Conservation (phyloP, 1,140 invertebrate species). For the Cyrtorhinus lividipennis region DNA sequence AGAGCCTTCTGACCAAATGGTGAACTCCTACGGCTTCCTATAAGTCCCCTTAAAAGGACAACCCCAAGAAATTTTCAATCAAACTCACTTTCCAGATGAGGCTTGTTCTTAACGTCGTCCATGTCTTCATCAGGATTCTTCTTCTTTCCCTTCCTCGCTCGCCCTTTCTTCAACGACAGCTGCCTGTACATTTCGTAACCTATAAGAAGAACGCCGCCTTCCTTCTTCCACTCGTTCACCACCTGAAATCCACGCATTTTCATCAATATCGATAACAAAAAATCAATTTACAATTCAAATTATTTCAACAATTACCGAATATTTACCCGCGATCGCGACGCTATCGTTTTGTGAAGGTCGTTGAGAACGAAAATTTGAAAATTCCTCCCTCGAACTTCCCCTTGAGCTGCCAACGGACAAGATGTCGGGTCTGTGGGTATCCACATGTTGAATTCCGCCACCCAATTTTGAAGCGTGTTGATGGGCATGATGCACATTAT, state of each 20-base stretch:
- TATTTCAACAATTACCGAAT: too few species aligned
- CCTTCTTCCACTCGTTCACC: slow-evolving; percentile 59
- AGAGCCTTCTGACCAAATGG: too few species aligned
- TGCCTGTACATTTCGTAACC: slow-evolving; percentile 94
- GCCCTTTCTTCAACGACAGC: slow-evolving; percentile 62
- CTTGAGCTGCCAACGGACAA: slow-evolving; percentile 36
- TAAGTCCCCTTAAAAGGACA: too few species aligned
- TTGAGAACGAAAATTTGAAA: slow-evolving; percentile 85
- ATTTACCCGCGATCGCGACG: slow-evolving; percentile 57
- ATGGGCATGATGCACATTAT: slow-evolving; percentile 97
- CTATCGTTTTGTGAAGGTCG: slow-evolving; percentile 84
- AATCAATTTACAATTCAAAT: too few species aligned
- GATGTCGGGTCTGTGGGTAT: slow-evolving; percentile 41
- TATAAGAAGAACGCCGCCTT: slow-evolving; percentile 87
- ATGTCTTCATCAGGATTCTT: slow-evolving; percentile 38
- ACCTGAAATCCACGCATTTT: too few species aligned
- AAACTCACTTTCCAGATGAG: slow-evolving; percentile 60
- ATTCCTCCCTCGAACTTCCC: slow-evolving; percentile 52
- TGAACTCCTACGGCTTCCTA: too few species aligned
- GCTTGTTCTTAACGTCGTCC: slow-evolving; percentile 65
- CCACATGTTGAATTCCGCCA: slow-evolving; percentile 96
- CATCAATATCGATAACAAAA: not conserved
- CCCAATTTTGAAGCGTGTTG: slow-evolving; percentile 98
- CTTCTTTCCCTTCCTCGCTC: slow-evolving; percentile 39
- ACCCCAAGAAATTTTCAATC: too few species aligned